Conservation (phyloP, 2,113 vertebrate species). For the Hippoglossus stenolepis region DNA sequence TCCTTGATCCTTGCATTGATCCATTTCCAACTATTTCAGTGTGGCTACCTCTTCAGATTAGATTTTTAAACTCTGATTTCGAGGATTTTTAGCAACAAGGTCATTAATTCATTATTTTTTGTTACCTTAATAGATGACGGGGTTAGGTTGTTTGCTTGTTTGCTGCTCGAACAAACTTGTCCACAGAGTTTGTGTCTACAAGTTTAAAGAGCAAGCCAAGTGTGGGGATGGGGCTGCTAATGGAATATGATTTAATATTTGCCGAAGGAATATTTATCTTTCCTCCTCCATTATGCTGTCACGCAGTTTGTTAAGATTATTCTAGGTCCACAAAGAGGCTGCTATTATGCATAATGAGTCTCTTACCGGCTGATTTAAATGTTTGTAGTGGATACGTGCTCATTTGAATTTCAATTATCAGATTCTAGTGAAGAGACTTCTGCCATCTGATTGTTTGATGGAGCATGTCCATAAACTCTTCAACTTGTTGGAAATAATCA, state of each 20-base stretch:
- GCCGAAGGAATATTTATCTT: slow-evolving; percentile 65
- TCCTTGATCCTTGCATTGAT: too few species aligned
- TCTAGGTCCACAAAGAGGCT: slow-evolving; percentile 63
- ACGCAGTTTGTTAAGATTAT: slow-evolving; percentile 68
- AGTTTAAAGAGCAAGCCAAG: slow-evolving; percentile 38
- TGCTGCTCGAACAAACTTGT: slow-evolving; percentile 21
- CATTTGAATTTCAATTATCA: slow-evolving; percentile 73
- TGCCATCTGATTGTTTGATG: slow-evolving; percentile 59
- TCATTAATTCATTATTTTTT: not conserved
- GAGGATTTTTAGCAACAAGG: too few species aligned
- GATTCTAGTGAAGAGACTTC: slow-evolving; percentile 29
- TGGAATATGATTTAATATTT: not conserved
- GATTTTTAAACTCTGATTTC: too few species aligned
- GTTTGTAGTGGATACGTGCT: slow-evolving; percentile 61
- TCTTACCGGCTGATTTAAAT: slow-evolving; percentile 67
- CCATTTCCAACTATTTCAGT: too few species aligned
- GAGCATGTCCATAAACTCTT: slow-evolving; percentile 58
- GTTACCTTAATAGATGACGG: not conserved
- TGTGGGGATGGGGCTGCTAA: not conserved
- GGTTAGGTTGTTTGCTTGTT: not conserved
- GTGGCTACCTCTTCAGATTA: too few species aligned
- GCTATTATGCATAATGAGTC: slow-evolving; percentile 71
- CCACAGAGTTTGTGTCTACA: slow-evolving; percentile 7
- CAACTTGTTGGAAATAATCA: slow-evolving; percentile 50
- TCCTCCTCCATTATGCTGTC: slow-evolving; percentile 68